Evolutionary conservation across 2,113 vertebrate species (phyloP), one percentile per base, ranked within the genome.

Genomic region (Grammomys surdaster): DNA sequence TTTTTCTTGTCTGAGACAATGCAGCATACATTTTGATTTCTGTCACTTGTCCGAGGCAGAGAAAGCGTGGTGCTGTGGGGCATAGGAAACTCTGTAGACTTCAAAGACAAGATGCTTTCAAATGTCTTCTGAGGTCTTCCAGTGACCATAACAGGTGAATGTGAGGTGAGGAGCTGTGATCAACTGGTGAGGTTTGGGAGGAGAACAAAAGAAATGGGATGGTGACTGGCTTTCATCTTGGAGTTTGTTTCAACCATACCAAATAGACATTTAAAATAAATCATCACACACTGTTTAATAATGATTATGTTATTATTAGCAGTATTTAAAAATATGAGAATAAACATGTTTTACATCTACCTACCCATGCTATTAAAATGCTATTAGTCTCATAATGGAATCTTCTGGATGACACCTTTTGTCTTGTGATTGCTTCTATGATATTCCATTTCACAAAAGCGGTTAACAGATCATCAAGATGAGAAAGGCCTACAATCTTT

Each of bases 201-300:
- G 91, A 93, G 90, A 95, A 94, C 90, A 95, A 93, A 89, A 95
- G 73, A 95, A 80, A 69, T 28, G 14, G 46, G 26, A 92, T 70
- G 8, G 11, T 67, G 88, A 16, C 82, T 95, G 69, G 85, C 43
- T 96, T 96, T 96, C 72, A 87, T 88, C 46, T 77, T 54, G 78
- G 46, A 89, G 76, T 92, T 92, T 88, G 24, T 92, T 95, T 94
- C 85, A 95, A 91, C 86, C 86, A 97, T 89, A 97, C 96, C 92
- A 95, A 96, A 90, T 17, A 95, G 60, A 89, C 7, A 89, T 92
- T 95, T 91, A 73, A 95, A 94, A 88, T 72, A 78, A 89, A 87
- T 91, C 82, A 33, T 16, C 11, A 36, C 46, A 56, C 24, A 56
- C 10, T 95, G 54, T 51, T 95, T 96, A 88, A 89, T 73, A 97